phyloP scores from a whole-genome alignment of 2,888 invertebrate genomes.

The Molorchus minor region DNA sequence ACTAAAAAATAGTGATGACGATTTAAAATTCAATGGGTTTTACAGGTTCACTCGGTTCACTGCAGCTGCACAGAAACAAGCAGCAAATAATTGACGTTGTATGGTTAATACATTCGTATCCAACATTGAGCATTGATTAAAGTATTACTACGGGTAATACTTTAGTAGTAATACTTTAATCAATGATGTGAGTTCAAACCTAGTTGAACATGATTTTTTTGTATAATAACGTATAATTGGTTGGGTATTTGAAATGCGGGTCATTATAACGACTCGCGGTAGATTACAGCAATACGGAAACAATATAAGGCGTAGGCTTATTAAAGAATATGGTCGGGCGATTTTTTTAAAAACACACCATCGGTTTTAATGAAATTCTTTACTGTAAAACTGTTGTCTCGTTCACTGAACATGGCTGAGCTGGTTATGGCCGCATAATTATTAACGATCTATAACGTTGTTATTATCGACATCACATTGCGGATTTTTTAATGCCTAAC shows the following conservation, averaged over 20 bases:
- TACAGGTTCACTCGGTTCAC: not conserved
- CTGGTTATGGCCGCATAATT: constrained; percentile 11
- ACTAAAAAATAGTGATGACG: not conserved
- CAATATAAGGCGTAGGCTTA: constrained; percentile 7
- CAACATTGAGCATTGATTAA: too few species aligned
- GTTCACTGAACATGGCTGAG: constrained; percentile 13
- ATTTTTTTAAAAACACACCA: constrained; percentile 15
- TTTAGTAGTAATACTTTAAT: too few species aligned
- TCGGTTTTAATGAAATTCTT: constrained; percentile 7
- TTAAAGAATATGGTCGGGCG: constrained; percentile 18
- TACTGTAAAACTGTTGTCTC: constrained; percentile 1
- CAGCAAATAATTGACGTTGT: not conserved
- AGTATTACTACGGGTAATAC: too few species aligned
- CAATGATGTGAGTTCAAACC: too few species aligned
- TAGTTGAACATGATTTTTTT: not conserved
- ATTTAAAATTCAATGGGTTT: not conserved
- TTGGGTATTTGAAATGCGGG: constrained; percentile 7
- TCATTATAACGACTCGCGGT: constrained; percentile 16
- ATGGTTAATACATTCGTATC: not conserved
- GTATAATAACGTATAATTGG: constrained; percentile 14
- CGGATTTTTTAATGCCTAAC: not conserved
- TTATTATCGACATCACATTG: constrained; percentile 12
- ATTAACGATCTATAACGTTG: not conserved
- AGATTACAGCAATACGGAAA: constrained; percentile 10
- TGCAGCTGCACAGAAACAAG: too few species aligned